Percentiles rank a stretch among this genome's conserved stretches.
Conservation (phyloP, 2,113 vertebrate species). For the Cebus imitator region DNA sequence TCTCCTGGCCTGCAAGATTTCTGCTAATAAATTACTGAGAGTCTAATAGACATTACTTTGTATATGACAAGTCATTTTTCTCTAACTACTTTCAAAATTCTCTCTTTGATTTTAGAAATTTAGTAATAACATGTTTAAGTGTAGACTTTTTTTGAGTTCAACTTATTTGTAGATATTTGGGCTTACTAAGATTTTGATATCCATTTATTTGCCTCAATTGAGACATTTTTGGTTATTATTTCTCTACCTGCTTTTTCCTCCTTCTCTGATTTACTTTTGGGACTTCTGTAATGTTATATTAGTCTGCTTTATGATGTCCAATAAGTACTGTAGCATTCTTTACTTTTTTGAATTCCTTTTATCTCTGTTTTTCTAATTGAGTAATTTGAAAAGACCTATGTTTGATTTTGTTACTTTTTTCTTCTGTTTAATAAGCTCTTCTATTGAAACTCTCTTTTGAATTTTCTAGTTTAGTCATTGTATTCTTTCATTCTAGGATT, state of each 20-base stretch:
- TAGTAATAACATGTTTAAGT: not conserved
- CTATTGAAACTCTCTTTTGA: not conserved
- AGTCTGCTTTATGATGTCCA: not conserved
- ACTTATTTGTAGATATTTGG: not conserved
- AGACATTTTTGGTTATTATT: not conserved
- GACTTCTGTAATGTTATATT: not conserved
- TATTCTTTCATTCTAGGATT: not conserved
- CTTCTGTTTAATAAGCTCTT: not conserved
- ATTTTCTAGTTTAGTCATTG: not conserved
- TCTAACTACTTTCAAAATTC: not conserved
- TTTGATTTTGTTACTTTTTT: not conserved
- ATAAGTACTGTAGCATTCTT: not conserved
- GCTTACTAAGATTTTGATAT: not conserved
- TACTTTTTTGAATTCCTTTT: not conserved
- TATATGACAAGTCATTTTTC: not conserved
- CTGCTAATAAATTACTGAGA: not conserved
- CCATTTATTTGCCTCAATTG: not conserved
- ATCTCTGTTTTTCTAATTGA: not conserved
- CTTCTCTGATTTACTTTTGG: not conserved
- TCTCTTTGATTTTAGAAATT: not conserved
- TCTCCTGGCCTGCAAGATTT: not conserved
- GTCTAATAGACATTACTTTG: not conserved
- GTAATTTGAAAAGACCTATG: not conserved
- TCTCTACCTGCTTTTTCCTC: not conserved
- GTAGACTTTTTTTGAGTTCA: not conserved